Evolutionary conservation across 2,888 invertebrate genomes (phyloP).

Genomic region (Macrosoma leucophasiata): DNA sequence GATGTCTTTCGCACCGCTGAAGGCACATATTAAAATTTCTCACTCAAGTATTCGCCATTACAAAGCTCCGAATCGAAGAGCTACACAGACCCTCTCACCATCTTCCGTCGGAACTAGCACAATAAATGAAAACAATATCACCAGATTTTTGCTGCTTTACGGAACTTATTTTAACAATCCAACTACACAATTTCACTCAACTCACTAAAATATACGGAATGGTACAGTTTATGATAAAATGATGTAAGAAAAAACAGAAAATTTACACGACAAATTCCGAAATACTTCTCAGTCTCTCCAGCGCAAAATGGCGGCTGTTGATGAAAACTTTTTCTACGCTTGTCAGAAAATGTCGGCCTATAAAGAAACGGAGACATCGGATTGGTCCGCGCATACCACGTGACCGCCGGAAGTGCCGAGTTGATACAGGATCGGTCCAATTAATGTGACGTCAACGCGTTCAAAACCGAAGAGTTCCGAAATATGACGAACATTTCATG

Average conservation of each 20-base stretch:
- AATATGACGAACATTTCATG: constrained; percentile 13
- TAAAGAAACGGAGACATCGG: constrained; percentile 51
- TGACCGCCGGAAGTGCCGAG: constrained; percentile 68
- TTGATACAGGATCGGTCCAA: constrained; percentile 64
- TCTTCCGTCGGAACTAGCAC: constrained; percentile 83
- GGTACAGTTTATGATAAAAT: constrained; percentile 73
- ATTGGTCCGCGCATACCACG: constrained; percentile 67
- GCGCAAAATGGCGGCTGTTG: constrained; percentile 97
- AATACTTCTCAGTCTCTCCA: constrained; percentile 85
- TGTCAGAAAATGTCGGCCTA: constrained; percentile 86
- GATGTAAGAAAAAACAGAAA: constrained; percentile 78
- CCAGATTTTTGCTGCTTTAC: constrained; percentile 71
- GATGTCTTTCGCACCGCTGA: constrained; percentile 82
- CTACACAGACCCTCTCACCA: constrained; percentile 84
- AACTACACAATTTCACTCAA: constrained; percentile 71
- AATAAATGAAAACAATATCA: constrained; percentile 82
- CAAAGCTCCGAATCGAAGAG: constrained; percentile 82
- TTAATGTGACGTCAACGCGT: constrained; percentile 68
- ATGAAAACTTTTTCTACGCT: constrained; percentile 96
- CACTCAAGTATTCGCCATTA: constrained; percentile 87
- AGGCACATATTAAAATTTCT: constrained; percentile 84
- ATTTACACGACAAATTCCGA: constrained; percentile 83
- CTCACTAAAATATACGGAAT: constrained; percentile 77
- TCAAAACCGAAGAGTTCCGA: constrained; percentile 50
- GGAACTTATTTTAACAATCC: constrained; percentile 64